Percentiles rank a stretch among this genome's conserved stretches.
Conservation (phyloP, 2,888 invertebrate genomes). For the Mimachlamys varia region DNA sequence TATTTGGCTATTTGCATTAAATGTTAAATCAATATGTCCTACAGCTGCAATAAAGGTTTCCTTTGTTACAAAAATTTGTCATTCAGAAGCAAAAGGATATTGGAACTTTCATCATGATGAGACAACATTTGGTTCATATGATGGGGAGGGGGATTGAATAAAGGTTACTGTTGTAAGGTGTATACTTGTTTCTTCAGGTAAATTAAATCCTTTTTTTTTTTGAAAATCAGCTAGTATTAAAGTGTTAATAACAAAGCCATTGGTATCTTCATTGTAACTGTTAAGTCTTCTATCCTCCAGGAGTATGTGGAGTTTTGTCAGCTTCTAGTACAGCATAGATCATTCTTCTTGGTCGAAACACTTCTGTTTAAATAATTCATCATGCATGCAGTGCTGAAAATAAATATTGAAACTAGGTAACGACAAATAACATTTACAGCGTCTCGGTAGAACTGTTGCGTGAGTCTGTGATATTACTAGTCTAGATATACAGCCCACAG, state of each 20-base stretch:
- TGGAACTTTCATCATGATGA: not conserved
- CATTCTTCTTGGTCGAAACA: not conserved
- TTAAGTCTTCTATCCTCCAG: not conserved
- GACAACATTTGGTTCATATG: not conserved
- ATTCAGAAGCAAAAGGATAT: not conserved
- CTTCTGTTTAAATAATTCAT: not conserved
- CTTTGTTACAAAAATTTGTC: no score
- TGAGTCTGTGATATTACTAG: not conserved
- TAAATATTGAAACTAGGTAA: not conserved
- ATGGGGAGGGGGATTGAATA: no score
- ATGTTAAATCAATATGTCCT: not conserved
- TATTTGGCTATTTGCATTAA: not conserved
- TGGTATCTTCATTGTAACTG: not conserved
- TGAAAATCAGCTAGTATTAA: not conserved
- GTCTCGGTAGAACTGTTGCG: not conserved
- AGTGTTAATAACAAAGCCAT: not conserved
- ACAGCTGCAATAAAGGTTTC: not conserved
- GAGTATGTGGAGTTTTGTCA: not conserved
- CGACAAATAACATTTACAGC: not conserved
- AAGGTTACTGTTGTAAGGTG: not conserved
- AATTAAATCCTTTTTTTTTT: not conserved
- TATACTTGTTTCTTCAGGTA: not conserved
- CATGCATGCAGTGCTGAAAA: not conserved
- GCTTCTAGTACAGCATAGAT: not conserved
- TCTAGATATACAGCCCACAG: not conserved